Evolutionary conservation across 1,140 invertebrate genomes (phyloP), one percentile per base, ranked within the genome.

Genomic region (Anoplophora glabripennis): DNA sequence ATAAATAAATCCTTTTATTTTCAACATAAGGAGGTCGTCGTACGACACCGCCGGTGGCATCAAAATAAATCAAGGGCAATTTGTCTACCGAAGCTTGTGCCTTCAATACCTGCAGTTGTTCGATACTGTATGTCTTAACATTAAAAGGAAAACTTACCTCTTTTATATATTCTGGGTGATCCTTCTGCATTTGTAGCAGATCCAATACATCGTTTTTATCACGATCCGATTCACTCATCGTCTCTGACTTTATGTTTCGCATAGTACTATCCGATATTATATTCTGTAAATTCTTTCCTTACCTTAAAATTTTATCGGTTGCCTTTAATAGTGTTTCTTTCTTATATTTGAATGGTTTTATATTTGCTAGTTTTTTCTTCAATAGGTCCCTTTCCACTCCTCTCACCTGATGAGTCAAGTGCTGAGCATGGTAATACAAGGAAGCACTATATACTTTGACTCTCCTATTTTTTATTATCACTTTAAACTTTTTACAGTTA

Each of bases 251-350:
- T 8, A 48, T 48, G 9, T 33, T 18, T 33, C 17, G 21, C 4
- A 46, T 14, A 17, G 15, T 18, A 10, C 46, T n/a, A 48, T 48
- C 46, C 9, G 18, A 48, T 28, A 15, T 14, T n/a, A 48, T 48
- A 15, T 17, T 17, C 28, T 48, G 46, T 10, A 48, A 48, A 33
- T 48, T 48, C 34, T 21, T 40, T 48, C 46, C 46, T 28, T 18
- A 4, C n/a, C 28, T 48, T 18, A 48, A 33, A 9, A 48, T 33
- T 48, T 48, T 8, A 18, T 48, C 18, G 14, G n/a, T 28, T 48
- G 46, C 46, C 7, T 48, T n/a, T 33, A 48, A 14, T 48, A 48
- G n/a, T 8, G 9, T 48, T 48, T 48, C 18, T 48, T 48, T 48
- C 34, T 33, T 15, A 33, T n/a, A 18, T 33, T 28, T 48, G 44